Evolutionary conservation across 2,797 vertebrate species (phyloP).

Genomic region (Netta rufina): DNA sequence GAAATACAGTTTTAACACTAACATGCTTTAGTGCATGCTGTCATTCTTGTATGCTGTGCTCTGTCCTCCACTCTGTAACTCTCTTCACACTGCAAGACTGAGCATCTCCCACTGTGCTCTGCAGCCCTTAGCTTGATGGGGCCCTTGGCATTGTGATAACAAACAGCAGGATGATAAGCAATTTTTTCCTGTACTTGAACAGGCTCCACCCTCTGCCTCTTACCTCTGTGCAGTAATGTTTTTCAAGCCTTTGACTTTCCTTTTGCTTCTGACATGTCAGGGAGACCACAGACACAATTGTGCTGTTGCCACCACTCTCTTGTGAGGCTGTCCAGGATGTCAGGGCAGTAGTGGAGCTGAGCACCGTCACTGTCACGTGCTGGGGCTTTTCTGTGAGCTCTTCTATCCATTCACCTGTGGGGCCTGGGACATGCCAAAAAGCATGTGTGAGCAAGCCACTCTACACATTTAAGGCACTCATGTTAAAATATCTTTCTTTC

Average conservation of each 20-base stretch:
- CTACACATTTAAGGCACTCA: not conserved
- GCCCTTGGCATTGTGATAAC: accelerated
- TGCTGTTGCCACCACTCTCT: conserved; percentile 81
- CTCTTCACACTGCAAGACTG: not conserved
- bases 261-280: conserved; percentile 91
- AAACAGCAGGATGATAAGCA: not conserved
- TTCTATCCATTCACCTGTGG: conserved; percentile 87
- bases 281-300: conserved; percentile 90
- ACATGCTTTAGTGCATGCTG: not conserved
- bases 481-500: not conserved
- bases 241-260: conserved; percentile 91
- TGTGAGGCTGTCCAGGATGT: conserved; percentile 85
- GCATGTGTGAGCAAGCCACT: not conserved
- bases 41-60: not conserved
- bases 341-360: conserved; percentile 87
- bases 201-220: not conserved
- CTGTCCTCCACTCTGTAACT: not conserved
- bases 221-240: conserved; percentile 90
- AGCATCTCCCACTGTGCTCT: not conserved
- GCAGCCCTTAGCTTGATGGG: not conserved
- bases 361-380: conserved; percentile 82
- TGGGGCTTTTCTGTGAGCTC: conserved; percentile 88
- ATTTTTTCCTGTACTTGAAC: not conserved
- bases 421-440: conserved; percentile 72
- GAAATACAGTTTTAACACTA: not conserved